These are phyloP conservation scores for Petrocephalus microphthalmus DNA, from an alignment of 2,113 vertebrate species.

Conservation along the genomic window DNA sequence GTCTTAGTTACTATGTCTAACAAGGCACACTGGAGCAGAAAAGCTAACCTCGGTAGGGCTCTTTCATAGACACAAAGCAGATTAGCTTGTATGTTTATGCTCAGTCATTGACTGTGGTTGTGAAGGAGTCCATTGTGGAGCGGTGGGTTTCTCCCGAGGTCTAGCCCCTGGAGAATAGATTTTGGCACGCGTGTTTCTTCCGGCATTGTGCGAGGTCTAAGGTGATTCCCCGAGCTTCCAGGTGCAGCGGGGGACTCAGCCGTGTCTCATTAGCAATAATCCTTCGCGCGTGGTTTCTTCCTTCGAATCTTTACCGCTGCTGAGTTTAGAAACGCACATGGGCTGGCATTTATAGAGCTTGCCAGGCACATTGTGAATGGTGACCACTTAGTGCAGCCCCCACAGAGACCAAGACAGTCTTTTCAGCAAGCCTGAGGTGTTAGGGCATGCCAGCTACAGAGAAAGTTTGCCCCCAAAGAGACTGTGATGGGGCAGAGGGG, in stretches of 20 bases:
- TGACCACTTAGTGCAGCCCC: not conserved
- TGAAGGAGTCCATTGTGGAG: not conserved
- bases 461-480: not conserved
- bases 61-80: not conserved
- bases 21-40: not conserved
- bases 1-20: not conserved
- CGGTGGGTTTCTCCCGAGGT: not conserved
- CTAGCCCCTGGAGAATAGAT: not conserved
- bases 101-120: not conserved
- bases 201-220: not conserved
- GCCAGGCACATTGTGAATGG: not conserved
- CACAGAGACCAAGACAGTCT: not conserved
- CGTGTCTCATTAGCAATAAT: not conserved
- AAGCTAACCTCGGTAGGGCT: not conserved
- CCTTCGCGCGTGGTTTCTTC: not conserved
- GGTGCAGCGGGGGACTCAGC: not conserved
- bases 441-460: not conserved
- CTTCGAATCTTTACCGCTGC: not conserved
- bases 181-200: not conserved
- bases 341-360: not conserved
- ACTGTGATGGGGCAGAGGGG: not conserved
- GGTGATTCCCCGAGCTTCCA: not conserved
- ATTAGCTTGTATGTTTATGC: not conserved
- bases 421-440: not conserved
- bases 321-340: not conserved